Base-by-base conservation (phyloP, 1,140 invertebrate species). In the Drosophila cardini region DNA sequence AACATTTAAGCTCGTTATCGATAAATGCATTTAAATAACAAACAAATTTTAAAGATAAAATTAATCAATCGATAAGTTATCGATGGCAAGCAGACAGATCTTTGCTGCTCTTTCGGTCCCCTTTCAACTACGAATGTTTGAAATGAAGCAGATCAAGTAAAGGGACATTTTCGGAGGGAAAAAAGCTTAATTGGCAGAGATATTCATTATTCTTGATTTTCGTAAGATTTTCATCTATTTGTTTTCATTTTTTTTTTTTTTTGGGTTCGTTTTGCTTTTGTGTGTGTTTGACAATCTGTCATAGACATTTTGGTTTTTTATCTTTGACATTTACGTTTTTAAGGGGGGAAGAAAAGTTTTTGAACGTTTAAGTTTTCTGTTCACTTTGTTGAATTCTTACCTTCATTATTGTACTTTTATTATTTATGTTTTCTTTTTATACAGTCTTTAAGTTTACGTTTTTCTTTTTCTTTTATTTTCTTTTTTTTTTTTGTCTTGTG, bases 361-460 rank as follows among this genome's bases (percentile, higher is more conserved):
- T 86, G 50, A 72, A 79, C 62, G 64, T 76, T 63, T 72, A 78
- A 57, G 38, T 76, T 78, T 87, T 61, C 48, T 79, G 70, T 77
- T 74, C 81, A 71, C 64, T 79, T 82, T 83, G 62, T 80, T 72
- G 40, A 78, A 72, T 87, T 87, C 83, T 87, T 87, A 87, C 83
- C 83, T 87, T 87, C 84, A 87, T 83, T 43, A 55, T 72, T 60
- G 68, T 73, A 65, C 68, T 89, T 80, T 70, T 76, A 70, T 53
- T 72, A 63, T 38, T 45, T 73, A 63, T 62, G 42, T 7, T 71
- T 67, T 83, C 18, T 53, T 52, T 64, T 67, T 65, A 42, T 46
- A 52, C 36, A 42, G 13, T 55, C 52, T 55, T n/a, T n/a, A n/a
- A n/a, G n/a, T n/a, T n/a, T n/a, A n/a, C n/a, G n/a, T n/a, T n/a